Base-by-base conservation (phyloP, 2,888 invertebrate genomes). In the Himalopsyche tibetana region DNA sequence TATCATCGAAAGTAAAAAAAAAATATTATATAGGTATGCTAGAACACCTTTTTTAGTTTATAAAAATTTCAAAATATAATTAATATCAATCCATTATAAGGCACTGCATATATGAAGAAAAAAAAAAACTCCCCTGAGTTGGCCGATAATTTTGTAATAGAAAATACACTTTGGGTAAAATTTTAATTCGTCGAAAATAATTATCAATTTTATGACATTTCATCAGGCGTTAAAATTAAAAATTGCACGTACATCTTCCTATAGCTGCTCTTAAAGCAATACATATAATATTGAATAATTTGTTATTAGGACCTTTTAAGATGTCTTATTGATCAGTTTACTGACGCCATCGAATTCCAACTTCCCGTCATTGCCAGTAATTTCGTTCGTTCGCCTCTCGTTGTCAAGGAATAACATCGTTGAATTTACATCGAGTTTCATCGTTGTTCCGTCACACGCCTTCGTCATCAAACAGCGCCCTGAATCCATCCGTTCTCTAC, bases 341-440 rank as follows among this genome's bases (percentile, higher is more conserved):
- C 36, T 74, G 15, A 38, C 36, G 15, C 15, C 38, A 5, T 74
- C 74, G 12, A 74, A 3, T 28, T 36, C 28, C 36, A 17, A 28
- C 36, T 28, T 74, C 36, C 36, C 74, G 12, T 74, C 8, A 2
- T 63, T 15, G 8, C 36, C 28, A 15, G 74, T 36, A 11, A 74
- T 74, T 40, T 87, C 85, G 85, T 87, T 87, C 55, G 85, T 85
- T 84, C 84, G 84, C 55, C 87, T 84, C 69, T 87, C 87, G 84
- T 42, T 82, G 63, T 84, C 85, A 56, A 85, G 82, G 56, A 85
- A 82, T 74, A 28, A 51, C 28, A 19, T 85, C 85, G 87, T 85
- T 45, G 80, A 84, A 87, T 87, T 85, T 85, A 84, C 87, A 87
- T 83, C 85, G 19, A 81, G 74, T 74, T 74, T 74, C 74, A 40